Percentiles rank a stretch among this genome's conserved stretches.
phyloP scores from a whole-genome alignment of 35 echinoderm and acorn worm species.

The Holothuria glaberrima region DNA sequence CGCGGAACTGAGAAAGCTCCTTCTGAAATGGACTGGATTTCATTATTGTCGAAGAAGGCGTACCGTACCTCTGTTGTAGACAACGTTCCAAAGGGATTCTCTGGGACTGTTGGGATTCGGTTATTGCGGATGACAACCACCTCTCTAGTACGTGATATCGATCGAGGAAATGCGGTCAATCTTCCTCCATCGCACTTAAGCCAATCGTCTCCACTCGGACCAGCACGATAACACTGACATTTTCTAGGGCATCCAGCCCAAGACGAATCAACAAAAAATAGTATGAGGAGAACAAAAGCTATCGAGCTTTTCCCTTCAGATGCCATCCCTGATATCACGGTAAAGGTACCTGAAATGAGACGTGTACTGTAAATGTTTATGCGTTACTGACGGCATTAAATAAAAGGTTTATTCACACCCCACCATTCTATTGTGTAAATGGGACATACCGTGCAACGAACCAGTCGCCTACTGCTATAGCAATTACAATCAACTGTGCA shows the following conservation, averaged over 20 bases:
- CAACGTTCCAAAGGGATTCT: slow-evolving; percentile 15
- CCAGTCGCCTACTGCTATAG: no score
- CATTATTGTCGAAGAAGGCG: slow-evolving; percentile 22
- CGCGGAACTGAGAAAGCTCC: slow-evolving; percentile 42
- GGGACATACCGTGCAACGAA: no score
- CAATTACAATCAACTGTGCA: no score
- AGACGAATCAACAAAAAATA: not conserved
- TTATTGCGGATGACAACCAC: slow-evolving; percentile 13
- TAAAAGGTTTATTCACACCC: no score
- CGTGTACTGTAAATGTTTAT: not conserved
- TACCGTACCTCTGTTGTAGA: not conserved
- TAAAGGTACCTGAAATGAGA: not conserved
- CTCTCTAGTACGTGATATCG: slow-evolving; percentile 20
- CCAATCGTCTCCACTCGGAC: not conserved
- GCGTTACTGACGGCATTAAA: not conserved
- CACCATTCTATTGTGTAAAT: no score
- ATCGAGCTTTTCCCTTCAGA: not conserved
- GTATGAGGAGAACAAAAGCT: not conserved
- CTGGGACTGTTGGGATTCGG: not conserved
- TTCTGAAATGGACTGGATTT: not conserved
- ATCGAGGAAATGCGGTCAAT: slow-evolving; percentile 24
- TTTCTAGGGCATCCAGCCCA: slow-evolving; percentile 1
- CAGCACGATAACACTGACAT: slow-evolving; percentile 48
- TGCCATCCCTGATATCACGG: not conserved
- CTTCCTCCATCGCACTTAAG: not conserved